Percentiles rank a stretch among this genome's conserved stretches.
phyloP scores from a whole-genome alignment of 2,888 invertebrate genomes.

The Microchrysa polita region DNA sequence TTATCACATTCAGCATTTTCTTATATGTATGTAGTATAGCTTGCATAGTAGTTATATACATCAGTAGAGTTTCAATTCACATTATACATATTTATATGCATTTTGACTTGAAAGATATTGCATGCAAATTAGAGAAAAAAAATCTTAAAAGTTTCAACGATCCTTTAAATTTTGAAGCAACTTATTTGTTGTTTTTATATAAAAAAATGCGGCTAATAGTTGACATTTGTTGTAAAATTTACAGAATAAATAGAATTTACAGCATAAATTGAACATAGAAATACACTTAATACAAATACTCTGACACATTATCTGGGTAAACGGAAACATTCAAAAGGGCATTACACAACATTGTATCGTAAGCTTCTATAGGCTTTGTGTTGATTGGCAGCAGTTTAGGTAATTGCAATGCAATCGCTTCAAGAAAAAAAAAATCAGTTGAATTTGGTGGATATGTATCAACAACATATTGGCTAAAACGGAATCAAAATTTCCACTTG shows the following conservation, averaged over 20 bases:
- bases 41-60: constrained; percentile 11
- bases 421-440: no score
- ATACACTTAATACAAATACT: not conserved
- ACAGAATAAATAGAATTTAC: not conserved
- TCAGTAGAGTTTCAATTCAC: not conserved
- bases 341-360: no score
- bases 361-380: no score
- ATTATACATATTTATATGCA: not conserved
- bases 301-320: constrained; percentile 6
- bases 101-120: constrained; percentile 20
- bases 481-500: no score
- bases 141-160: no score
- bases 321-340: no score
- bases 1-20: not conserved
- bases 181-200: constrained; percentile 6
- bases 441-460: no score
- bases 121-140: constrained; percentile 12
- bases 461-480: no score
- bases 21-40: not conserved
- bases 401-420: no score
- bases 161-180: constrained; percentile 11
- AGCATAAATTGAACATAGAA: not conserved
- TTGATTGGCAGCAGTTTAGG: no score
- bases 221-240: not conserved
- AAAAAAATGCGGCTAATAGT: not conserved